A percentile compares a stretch with the other conserved stretches of the same genome.
Conservation (phyloP, 2,888 invertebrate genomes). For the Cephus spinipes region DNA sequence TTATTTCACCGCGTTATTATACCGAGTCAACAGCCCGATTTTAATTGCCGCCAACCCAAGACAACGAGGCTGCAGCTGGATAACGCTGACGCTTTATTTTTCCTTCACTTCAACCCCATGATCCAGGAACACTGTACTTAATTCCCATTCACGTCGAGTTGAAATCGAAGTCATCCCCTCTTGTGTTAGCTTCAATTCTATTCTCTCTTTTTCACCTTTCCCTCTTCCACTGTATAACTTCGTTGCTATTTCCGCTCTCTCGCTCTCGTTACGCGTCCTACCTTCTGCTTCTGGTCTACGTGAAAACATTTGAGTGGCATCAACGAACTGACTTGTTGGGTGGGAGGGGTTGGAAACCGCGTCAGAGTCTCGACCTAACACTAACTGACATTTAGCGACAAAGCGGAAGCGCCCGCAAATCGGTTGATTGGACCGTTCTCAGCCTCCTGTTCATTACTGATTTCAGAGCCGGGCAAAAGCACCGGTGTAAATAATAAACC, state of each 20-base stretch:
- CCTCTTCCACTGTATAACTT: background rate
- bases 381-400: slow-evolving; percentile 22
- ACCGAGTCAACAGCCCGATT: slow-evolving; percentile 15
- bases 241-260: background rate
- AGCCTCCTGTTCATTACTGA: slow-evolving; percentile 33
- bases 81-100: slow-evolving; percentile 13
- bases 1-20: slow-evolving; percentile 24
- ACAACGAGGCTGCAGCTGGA: slow-evolving; percentile 6
- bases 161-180: slow-evolving; percentile 8
- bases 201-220: background rate
- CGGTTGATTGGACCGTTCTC: slow-evolving; percentile 41
- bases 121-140: slow-evolving; percentile 12
- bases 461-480: slow-evolving; percentile 30
- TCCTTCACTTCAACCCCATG: slow-evolving; percentile 7
- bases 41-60: slow-evolving; percentile 11
- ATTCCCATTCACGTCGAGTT: slow-evolving; percentile 14
- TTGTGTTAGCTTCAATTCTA: background rate
- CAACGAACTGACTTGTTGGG: background rate
- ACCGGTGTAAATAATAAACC: slow-evolving; percentile 29
- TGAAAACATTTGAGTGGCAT: background rate
- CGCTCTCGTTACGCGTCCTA: background rate
- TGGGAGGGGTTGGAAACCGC: background rate
- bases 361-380: slow-evolving; percentile 1
- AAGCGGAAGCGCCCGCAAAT: slow-evolving; percentile 29
- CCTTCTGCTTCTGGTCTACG: background rate